These are phyloP conservation scores for Bolinopsis microptera DNA, from an alignment of 37 sponge, comb jelly and placozoan genomes.

Conservation along the genomic window DNA sequence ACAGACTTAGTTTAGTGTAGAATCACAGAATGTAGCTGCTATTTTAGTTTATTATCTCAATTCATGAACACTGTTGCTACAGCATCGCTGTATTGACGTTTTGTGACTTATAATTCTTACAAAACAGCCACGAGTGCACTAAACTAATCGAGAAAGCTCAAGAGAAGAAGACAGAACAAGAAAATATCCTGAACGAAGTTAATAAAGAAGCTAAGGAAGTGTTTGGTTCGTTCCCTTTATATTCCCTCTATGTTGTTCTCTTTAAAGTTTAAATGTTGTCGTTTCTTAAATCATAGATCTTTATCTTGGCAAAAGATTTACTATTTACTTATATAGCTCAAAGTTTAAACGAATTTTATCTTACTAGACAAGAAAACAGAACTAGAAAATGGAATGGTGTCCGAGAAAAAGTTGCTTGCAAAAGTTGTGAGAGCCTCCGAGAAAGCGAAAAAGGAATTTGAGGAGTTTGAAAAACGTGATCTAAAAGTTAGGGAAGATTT, in stretches of 20 bases:
- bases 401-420: background rate
- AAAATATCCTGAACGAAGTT: conserved; percentile 66
- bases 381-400: background rate
- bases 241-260: no score
- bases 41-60: background rate
- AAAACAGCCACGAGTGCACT: conserved; percentile 73
- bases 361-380: conserved; percentile 46
- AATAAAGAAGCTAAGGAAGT: conserved; percentile 49
- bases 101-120: no score
- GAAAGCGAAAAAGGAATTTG: conserved; percentile 48
- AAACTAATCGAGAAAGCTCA: conserved; percentile 68
- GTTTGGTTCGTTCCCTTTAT: background rate
- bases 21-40: background rate
- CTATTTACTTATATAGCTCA: no score
- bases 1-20: no score
- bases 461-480: conserved; percentile 65
- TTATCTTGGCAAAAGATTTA: no score
- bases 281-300: no score
- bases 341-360: no score
- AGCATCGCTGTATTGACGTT: no score
- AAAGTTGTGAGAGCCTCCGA: conserved; percentile 3
- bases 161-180: conserved; percentile 73
- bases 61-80: background rate
- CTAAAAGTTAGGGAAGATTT: conserved; percentile 72
- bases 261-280: no score